Conservation (phyloP, 2,797 vertebrate species). For the Otolemur crassicaudatus region DNA sequence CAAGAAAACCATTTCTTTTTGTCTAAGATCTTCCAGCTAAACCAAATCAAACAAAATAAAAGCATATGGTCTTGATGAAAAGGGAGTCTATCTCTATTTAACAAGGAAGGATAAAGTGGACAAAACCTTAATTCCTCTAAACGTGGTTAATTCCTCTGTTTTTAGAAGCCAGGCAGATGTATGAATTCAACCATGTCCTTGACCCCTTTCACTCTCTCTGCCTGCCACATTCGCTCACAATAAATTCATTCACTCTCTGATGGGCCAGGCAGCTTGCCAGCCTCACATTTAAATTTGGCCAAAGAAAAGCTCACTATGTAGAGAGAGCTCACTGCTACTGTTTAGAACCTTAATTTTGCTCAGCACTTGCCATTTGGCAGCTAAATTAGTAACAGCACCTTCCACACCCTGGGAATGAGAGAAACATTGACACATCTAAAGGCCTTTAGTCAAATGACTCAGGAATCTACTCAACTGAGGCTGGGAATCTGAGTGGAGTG, state of each 20-base stretch:
- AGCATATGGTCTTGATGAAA: constrained; percentile 21
- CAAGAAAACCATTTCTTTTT: neutral
- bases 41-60: neutral
- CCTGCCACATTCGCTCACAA: constrained; percentile 36
- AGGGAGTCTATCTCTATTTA: neutral
- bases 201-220: constrained; percentile 6
- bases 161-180: constrained; percentile 1
- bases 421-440: neutral
- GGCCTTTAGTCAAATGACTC: neutral
- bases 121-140: neutral
- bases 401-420: neutral
- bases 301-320: constrained; percentile 49
- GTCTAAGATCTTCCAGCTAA: constrained; percentile 45
- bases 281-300: constrained; percentile 45
- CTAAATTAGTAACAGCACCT: neutral
- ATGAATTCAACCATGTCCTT: constrained; percentile 32
- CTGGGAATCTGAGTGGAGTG: neutral
- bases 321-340: neutral
- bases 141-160: neutral
- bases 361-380: neutral
- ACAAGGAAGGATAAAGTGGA: neutral
- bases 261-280: neutral
- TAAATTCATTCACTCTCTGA: constrained; percentile 47
- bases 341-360: constrained; percentile 5
- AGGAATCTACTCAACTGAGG: neutral